Percentiles rank a stretch among this genome's conserved stretches.
phyloP scores from a whole-genome alignment of 2,113 vertebrate genomes.

The Condylura cristata region DNA sequence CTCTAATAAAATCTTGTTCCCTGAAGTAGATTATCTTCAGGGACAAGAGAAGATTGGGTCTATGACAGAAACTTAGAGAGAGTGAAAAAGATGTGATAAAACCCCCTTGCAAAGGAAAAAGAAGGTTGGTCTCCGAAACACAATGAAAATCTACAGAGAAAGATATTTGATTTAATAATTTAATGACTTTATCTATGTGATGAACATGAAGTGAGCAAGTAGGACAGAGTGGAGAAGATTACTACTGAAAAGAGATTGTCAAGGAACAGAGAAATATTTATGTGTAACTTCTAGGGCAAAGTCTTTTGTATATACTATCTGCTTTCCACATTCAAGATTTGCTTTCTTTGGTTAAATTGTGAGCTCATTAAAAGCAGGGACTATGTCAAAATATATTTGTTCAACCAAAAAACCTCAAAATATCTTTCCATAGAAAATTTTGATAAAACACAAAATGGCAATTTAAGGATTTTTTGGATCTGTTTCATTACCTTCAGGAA shows the following conservation, averaged over 20 bases:
- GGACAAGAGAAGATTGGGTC: background rate
- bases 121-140: background rate
- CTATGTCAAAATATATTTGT: background rate
- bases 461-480: background rate
- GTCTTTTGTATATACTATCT: background rate
- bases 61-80: background rate
- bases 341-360: background rate
- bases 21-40: background rate
- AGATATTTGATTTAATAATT: background rate
- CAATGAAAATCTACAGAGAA: background rate
- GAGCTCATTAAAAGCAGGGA: background rate
- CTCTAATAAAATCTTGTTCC: too few relatives aligned
- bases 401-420: background rate
- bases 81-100: background rate
- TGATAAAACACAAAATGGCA: background rate
- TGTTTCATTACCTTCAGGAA: slow-evolving; percentile 2
- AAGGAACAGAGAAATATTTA: background rate
- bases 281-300: slow-evolving; percentile 26
- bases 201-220: background rate
- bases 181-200: background rate
- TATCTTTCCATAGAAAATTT: background rate
- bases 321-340: background rate
- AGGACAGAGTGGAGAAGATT: background rate
- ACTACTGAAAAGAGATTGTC: background rate
- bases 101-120: background rate